Percentiles rank a stretch among this genome's conserved stretches.
Evolutionary conservation across 2,888 invertebrate species (phyloP).

Genomic region (Branchipolynoe longqiensis): DNA sequence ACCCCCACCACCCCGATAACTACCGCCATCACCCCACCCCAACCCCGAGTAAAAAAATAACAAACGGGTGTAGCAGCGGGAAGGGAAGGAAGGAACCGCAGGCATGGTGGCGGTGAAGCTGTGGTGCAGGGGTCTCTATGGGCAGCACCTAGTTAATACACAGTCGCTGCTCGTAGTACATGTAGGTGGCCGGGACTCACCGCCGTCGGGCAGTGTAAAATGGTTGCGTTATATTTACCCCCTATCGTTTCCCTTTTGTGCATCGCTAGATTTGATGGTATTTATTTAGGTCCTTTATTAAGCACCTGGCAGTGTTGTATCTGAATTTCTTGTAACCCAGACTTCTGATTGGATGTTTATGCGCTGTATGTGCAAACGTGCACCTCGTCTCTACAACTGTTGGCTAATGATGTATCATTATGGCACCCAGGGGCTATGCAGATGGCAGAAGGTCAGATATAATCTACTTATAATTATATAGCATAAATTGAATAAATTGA

Average conservation of each 20-base stretch:
- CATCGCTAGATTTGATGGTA: constrained; percentile 6
- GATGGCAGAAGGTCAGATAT: constrained; percentile 49
- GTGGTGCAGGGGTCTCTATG: background rate
- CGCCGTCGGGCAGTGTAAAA: too few relatives aligned
- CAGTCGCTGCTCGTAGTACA: too few relatives aligned
- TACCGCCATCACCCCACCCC: background rate
- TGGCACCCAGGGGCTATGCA: constrained; percentile 51
- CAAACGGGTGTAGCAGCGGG: background rate
- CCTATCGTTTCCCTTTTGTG: constrained; percentile 16
- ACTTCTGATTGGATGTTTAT: background rate
- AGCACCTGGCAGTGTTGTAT: constrained; percentile 13
- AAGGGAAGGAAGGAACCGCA: background rate
- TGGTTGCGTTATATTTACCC: too few relatives aligned
- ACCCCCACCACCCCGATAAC: too few relatives aligned
- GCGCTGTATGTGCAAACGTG: background rate
- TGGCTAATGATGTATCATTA: constrained; percentile 38
- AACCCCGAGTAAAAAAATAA: background rate
- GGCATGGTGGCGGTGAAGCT: background rate
- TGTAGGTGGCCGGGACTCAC: too few relatives aligned
- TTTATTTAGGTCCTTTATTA: constrained; percentile 16
- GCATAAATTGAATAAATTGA: background rate
- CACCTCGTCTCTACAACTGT: background rate
- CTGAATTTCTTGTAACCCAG: background rate
- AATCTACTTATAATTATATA: constrained; percentile 29
- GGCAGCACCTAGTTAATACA: too few relatives aligned